phyloP scores from a whole-genome alignment of 2,113 vertebrate species.

The Haemorhous mexicanus region DNA sequence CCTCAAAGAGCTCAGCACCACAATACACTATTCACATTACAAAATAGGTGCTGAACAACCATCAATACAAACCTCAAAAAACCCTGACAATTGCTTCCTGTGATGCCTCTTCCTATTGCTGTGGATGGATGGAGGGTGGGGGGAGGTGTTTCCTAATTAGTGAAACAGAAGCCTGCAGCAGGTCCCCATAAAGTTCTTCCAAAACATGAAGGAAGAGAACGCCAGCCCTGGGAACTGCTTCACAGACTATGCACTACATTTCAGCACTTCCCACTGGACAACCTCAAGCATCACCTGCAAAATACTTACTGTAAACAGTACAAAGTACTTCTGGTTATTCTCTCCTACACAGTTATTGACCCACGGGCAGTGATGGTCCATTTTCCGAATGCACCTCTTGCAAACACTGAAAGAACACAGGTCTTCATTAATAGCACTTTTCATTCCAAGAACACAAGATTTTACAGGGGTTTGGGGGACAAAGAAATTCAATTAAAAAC shows the following conservation, averaged over 20 bases:
- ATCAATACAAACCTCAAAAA: background rate
- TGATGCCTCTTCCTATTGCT: background rate
- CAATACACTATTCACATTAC: accelerated
- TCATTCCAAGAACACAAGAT: background rate
- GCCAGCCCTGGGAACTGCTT: background rate
- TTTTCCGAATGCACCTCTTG: constrained; percentile 98
- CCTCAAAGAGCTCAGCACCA: background rate
- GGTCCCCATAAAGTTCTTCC: background rate
- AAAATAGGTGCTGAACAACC: background rate
- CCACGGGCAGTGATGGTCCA: constrained; percentile 99
- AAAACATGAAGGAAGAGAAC: background rate
- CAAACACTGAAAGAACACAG: constrained; percentile 83
- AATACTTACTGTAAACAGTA: constrained; percentile 96
- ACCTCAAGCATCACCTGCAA: background rate
- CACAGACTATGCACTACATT: background rate
- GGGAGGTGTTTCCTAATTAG: background rate
- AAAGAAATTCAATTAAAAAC: background rate
- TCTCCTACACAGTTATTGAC: constrained; percentile 99
- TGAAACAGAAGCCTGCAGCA: background rate
- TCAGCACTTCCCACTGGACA: background rate
- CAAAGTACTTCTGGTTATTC: constrained; percentile 99
- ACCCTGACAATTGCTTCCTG: background rate
- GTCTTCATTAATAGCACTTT: background rate
- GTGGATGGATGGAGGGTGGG: background rate
- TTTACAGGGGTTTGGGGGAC: background rate